Conservation (phyloP, 2,113 vertebrate species). For the Climacteris rufus region DNA sequence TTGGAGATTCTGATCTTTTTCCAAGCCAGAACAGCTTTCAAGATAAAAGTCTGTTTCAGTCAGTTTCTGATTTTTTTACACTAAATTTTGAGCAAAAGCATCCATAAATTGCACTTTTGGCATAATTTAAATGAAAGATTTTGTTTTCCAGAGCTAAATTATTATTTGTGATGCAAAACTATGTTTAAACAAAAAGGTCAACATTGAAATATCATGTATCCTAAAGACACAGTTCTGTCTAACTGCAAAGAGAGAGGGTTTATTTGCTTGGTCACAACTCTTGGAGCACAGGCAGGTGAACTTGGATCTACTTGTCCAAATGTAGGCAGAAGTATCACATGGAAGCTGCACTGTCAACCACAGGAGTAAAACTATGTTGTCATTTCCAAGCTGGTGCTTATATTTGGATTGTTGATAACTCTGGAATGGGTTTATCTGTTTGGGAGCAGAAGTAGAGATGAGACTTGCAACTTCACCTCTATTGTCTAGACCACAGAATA, state of each 20-base stretch:
- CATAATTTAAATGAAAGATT: background rate
- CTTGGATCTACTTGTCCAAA: background rate
- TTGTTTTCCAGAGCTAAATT: background rate
- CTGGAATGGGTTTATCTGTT: background rate
- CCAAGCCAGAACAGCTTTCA: background rate
- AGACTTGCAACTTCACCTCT: background rate
- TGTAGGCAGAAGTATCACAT: background rate
- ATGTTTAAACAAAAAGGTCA: background rate
- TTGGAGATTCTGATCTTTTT: background rate
- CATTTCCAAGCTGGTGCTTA: background rate
- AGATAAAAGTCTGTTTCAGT: background rate
- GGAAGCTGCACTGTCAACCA: background rate
- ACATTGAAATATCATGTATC: background rate
- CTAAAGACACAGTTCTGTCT: background rate
- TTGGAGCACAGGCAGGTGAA: background rate
- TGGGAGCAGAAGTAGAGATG: background rate
- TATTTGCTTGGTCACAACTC: background rate
- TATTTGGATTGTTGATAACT: background rate
- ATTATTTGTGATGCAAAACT: background rate
- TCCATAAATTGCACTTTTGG: background rate
- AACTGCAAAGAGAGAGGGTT: background rate
- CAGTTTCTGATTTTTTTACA: background rate
- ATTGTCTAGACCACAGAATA: background rate
- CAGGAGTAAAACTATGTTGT: background rate
- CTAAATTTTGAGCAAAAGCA: background rate